phyloP scores from a whole-genome alignment of 1,140 invertebrate genomes.

The Babylonia areolata region DNA sequence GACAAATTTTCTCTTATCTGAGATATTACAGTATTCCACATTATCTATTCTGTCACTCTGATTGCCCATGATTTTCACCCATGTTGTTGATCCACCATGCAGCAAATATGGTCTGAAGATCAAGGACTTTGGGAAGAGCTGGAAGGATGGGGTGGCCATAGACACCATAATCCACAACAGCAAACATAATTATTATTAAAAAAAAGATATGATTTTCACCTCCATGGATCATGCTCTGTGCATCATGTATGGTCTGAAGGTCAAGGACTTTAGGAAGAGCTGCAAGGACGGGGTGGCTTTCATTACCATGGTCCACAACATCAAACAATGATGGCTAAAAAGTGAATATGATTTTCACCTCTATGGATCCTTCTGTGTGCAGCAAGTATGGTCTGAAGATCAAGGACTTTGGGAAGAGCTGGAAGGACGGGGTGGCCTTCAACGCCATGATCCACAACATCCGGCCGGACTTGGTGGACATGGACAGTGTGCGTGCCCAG shows the following conservation, averaged over 20 bases:
- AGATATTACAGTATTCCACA: no score
- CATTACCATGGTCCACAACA: constrained; percentile 95
- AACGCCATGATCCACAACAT: constrained; percentile 97
- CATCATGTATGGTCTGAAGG: no score
- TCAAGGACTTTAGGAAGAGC: no score
- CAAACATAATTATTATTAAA: no score
- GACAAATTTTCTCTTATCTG: no score
- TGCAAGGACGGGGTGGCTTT: constrained; percentile 99
- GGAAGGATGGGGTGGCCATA: constrained; percentile 98
- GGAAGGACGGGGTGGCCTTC: constrained; percentile 98
- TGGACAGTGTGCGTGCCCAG: constrained; percentile 76
- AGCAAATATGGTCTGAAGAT: constrained; percentile 92
- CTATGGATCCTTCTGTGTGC: no score
- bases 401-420: constrained; percentile 96
- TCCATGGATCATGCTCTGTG: no score
- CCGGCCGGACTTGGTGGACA: constrained; percentile 92
- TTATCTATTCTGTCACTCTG: constrained; percentile 95
- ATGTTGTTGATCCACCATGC: no score
- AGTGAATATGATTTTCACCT: no score
- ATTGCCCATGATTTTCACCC: no score
- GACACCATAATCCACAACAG: constrained; percentile 96
- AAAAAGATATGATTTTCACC: no score
- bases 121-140: constrained; percentile 96
- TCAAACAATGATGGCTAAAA: no score
- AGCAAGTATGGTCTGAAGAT: constrained; percentile 92